Evolutionary conservation across 1,140 invertebrate species (phyloP), one percentile per base, ranked within the genome.

Genomic region (Drosophila ercepeae): DNA sequence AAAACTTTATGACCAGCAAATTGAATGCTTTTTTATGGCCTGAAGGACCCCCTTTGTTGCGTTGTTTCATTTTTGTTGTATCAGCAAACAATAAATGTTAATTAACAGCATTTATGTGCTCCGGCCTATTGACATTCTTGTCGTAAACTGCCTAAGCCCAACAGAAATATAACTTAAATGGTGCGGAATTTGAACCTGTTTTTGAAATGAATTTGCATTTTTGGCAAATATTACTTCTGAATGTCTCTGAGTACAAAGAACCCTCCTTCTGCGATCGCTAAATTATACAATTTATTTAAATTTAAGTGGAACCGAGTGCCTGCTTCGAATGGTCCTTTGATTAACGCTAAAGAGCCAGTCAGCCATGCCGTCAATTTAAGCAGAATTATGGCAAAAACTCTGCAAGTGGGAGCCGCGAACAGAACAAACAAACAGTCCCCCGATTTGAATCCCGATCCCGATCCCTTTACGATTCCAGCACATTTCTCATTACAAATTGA

Each of bases 401-500:
- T 36, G 60, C 73, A 77, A 86, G 67, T 74, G 68, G 61, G 64
- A 50, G 58, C 59, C 51, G 27, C 36, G 63, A 45, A 49, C 60
- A 27, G 45, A 58, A 61, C 60, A 76, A 72, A 75, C 57, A 81
- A 71, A 50, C 63, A 58, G 52, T 39, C 45, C 27, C 3, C 29
- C 21, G n/a, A n/a, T n/a, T 21, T 4, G 21, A 9, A 11, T 32
- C 29, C 9, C 7, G 7, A 4, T 25, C 23, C 23, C 29, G 11
- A 32, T 32, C 29, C 29, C 32, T 18, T 14, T 32, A 29, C 32
- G 49, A 70, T 49, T 45, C 59, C 36, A 13, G 18, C 72, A 65
- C 82, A 84, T 84, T 84, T 88, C 79, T 82, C 82, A 88, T 82
- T 82, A 88, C 83, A 88, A 88, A 88, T 88, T 88, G 82, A 88